Percentiles rank a stretch among this genome's conserved stretches.
Evolutionary conservation across 1,140 invertebrate species (phyloP).

Genomic region (Aphelinus certus): DNA sequence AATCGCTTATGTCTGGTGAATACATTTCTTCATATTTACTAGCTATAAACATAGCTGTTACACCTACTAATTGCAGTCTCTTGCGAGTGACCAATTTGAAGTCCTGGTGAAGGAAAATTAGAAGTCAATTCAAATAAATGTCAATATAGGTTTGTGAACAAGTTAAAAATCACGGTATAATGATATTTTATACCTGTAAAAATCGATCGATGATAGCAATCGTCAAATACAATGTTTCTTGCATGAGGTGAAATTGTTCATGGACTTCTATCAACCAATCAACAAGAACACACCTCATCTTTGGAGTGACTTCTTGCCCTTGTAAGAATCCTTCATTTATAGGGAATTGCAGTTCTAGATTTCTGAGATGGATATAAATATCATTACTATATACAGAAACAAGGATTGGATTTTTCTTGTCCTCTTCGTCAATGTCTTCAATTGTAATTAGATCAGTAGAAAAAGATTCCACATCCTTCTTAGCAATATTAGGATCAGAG

Average conservation of each 20-base stretch:
- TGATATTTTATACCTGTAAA: slow-evolving; percentile 74
- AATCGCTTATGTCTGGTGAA: slow-evolving; percentile 87
- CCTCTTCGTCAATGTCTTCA: slow-evolving; percentile 81
- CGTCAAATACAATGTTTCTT: slow-evolving; percentile 91
- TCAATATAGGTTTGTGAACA: neutral
- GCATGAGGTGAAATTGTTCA: slow-evolving; percentile 84
- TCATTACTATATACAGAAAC: slow-evolving; percentile 86
- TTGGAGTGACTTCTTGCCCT: slow-evolving; percentile 75
- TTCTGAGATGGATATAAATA: slow-evolving; percentile 82
- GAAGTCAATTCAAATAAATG: too few relatives aligned
- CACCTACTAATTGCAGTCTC: slow-evolving; percentile 89
- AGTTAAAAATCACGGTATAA: neutral
- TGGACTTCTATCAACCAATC: slow-evolving; percentile 97
- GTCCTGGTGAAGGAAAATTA: slow-evolving; percentile 55
- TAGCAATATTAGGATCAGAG: slow-evolving; percentile 23
- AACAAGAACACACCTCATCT: slow-evolving; percentile 88
- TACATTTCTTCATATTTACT: slow-evolving; percentile 97
- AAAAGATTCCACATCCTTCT: slow-evolving; percentile 51
- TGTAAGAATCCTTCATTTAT: slow-evolving; percentile 73
- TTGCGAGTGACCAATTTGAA: slow-evolving; percentile 71
- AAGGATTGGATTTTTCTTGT: slow-evolving; percentile 78
- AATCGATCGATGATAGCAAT: slow-evolving; percentile 91
- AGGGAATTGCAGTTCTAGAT: slow-evolving; percentile 74
- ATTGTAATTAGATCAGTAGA: slow-evolving; percentile 57
- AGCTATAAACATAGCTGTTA: slow-evolving; percentile 90